Conservation (phyloP, 2,888 invertebrate genomes). For the Biston betularia region DNA sequence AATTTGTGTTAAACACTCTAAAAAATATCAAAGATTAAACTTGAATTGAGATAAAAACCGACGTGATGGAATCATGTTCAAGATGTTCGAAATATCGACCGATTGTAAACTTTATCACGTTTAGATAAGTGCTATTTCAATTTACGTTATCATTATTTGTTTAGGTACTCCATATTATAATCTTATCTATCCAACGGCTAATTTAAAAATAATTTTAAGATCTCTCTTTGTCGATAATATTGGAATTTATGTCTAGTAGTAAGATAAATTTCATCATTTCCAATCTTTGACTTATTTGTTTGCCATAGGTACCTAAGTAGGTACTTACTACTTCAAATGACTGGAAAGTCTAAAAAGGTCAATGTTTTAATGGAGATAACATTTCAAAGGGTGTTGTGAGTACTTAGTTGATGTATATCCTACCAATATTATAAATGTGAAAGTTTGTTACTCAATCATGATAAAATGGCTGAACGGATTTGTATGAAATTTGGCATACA, state of each 20-base stretch:
- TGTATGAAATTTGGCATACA: no score
- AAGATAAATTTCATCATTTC: neutral
- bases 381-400: no score
- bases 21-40: conserved; percentile 10
- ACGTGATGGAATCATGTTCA: conserved; percentile 7
- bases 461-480: no score
- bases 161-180: conserved; percentile 28
- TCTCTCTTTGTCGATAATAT: conserved; percentile 33
- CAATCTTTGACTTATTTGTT: conserved; percentile 1
- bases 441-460: no score
- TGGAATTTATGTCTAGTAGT: conserved; percentile 52
- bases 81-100: conserved; percentile 8
- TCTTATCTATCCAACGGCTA: conserved; percentile 38
- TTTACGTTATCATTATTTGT: conserved; percentile 31
- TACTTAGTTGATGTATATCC: no score
- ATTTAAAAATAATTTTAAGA: conserved; percentile 44
- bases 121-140: conserved; percentile 33
- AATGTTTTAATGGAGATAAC: no score
- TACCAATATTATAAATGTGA: no score
- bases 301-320: no score
- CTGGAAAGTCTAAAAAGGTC: no score
- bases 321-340: no score
- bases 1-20: neutral
- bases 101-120: conserved; percentile 30
- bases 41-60: conserved; percentile 5